Conservation (phyloP, 2,888 invertebrate species). For the Amphipyra berbera region DNA sequence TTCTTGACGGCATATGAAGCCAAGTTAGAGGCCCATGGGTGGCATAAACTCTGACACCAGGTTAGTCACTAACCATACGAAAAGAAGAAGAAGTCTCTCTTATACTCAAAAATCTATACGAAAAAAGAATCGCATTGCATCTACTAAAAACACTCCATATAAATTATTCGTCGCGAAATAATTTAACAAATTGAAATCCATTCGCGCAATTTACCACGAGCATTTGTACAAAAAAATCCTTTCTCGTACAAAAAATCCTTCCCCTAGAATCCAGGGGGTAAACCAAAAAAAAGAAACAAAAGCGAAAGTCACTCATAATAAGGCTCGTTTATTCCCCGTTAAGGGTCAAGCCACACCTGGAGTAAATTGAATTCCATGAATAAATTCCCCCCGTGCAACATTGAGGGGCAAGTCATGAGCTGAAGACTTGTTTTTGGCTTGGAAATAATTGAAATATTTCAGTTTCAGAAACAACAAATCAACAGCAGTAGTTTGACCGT, state of each 20-base stretch:
- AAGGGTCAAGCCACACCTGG: slow-evolving; percentile 86
- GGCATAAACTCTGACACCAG: too few relatives aligned
- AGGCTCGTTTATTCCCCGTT: slow-evolving; percentile 83
- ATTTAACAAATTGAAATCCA: slow-evolving; percentile 52
- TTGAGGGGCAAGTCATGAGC: slow-evolving; percentile 54
- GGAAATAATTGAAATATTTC: background rate
- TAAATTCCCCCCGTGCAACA: slow-evolving; percentile 75
- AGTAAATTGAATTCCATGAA: slow-evolving; percentile 87
- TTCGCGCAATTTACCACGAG: slow-evolving; percentile 39
- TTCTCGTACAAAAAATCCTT: slow-evolving; percentile 13
- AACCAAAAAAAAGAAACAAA: slow-evolving; percentile 70
- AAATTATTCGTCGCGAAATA: slow-evolving; percentile 35
- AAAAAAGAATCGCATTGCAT: background rate
- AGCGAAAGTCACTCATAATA: slow-evolving; percentile 79
- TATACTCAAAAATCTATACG: too few relatives aligned
- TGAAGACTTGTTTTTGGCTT: slow-evolving; percentile 17
- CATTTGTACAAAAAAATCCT: slow-evolving; percentile 25
- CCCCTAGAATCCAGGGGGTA: slow-evolving; percentile 34
- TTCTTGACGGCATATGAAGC: too few relatives aligned
- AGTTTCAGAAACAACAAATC: too few relatives aligned
- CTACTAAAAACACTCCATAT: background rate
- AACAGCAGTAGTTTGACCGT: too few relatives aligned
- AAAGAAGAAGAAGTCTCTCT: too few relatives aligned
- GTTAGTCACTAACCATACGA: too few relatives aligned
- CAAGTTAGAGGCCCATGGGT: too few relatives aligned